Evolutionary conservation across 2,797 vertebrate species (phyloP).

Genomic region (Oophaga sylvatica): DNA sequence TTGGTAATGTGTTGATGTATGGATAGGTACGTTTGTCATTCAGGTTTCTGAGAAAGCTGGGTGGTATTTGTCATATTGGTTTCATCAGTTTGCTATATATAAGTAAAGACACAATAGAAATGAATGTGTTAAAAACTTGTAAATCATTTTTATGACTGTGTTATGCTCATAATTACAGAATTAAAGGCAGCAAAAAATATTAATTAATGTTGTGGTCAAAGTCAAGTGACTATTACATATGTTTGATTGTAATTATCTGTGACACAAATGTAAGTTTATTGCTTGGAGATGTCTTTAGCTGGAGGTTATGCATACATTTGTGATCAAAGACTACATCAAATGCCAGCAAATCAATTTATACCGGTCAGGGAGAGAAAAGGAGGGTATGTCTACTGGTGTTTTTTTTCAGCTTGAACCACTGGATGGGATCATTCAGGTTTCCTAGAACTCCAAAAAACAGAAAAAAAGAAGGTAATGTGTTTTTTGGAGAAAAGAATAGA

Average conservation of each 20-base stretch:
- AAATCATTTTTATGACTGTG: too few relatives aligned
- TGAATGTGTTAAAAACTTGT: too few relatives aligned
- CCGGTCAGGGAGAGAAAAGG: neutral
- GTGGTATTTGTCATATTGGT: too few relatives aligned
- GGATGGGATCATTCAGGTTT: neutral
- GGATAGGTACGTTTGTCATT: too few relatives aligned
- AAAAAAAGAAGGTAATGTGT: neutral
- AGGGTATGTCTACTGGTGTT: neutral
- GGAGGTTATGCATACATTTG: neutral
- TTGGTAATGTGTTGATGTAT: too few relatives aligned
- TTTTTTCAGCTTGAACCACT: neutral
- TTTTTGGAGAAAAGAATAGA: neutral
- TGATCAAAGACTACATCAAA: slow-evolving; percentile 29
- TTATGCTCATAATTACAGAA: too few relatives aligned
- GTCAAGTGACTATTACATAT: neutral
- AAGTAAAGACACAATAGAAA: too few relatives aligned
- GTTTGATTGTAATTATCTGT: neutral
- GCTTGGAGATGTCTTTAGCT: neutral
- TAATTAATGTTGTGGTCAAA: neutral
- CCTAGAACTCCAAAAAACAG: neutral
- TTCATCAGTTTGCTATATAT: too few relatives aligned
- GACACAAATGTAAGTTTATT: neutral
- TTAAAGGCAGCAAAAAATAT: too few relatives aligned
- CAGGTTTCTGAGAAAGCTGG: too few relatives aligned
- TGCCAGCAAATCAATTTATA: slow-evolving; percentile 6